Percentiles rank a stretch among this genome's conserved stretches.
Evolutionary conservation across 2,888 invertebrate genomes (phyloP).

Genomic region (Geotrupes spiniger): DNA sequence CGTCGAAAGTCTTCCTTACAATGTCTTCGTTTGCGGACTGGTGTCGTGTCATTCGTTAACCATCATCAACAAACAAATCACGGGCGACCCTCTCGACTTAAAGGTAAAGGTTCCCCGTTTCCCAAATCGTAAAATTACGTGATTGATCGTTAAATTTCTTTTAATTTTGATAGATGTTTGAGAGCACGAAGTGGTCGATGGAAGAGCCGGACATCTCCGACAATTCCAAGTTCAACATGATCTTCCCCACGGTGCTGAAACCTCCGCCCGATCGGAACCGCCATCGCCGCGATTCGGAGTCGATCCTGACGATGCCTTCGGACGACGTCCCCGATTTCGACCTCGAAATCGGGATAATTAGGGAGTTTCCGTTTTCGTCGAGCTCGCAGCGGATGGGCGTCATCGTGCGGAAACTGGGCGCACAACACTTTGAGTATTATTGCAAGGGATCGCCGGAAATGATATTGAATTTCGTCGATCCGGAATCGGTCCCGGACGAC

Average conservation of each 20-base stretch:
- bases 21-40: constrained; percentile 64
- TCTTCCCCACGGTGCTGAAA: constrained; percentile 83
- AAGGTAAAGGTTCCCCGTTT: no score
- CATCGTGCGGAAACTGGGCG: constrained; percentile 70
- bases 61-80: constrained; percentile 79
- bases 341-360: constrained; percentile 58
- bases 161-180: constrained; percentile 78
- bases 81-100: constrained; percentile 93
- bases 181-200: constrained; percentile 86
- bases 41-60: constrained; percentile 93
- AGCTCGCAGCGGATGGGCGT: constrained; percentile 88
- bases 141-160: no score
- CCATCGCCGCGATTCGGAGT: constrained; percentile 21
- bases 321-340: constrained; percentile 33
- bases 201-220: constrained; percentile 87
- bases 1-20: constrained; percentile 51
- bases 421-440: constrained; percentile 45
- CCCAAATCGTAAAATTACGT: no score
- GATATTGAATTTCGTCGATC: constrained; percentile 72
- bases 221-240: constrained; percentile 78
- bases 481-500: constrained; percentile 78
- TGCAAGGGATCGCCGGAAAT: constrained; percentile 80
- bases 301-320: constrained; percentile 17
- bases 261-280: constrained; percentile 50
- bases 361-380: constrained; percentile 77